Percentiles rank a stretch among this genome's conserved stretches.
Conservation (phyloP, 2,797 vertebrate genomes). For the Enoplosus armatus region DNA sequence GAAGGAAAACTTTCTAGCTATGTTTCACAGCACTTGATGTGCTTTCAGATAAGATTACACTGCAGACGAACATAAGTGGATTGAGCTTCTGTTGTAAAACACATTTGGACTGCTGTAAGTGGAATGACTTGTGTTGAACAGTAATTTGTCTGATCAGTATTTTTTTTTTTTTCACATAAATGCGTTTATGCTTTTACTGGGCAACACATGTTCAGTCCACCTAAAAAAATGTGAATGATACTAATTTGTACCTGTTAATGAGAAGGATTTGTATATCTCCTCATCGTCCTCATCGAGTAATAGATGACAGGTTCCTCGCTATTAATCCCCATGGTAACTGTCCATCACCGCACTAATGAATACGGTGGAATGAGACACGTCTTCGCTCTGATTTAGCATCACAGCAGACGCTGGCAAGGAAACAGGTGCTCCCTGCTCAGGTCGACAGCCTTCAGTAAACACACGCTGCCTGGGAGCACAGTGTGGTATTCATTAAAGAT, state of each 20-base stretch:
- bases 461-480: constrained; percentile 58
- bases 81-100: constrained; percentile 21
- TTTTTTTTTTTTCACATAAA: constrained; percentile 16
- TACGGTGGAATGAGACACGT: constrained; percentile 29
- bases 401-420: constrained; percentile 46
- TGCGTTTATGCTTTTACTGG: background rate
- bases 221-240: constrained; percentile 15
- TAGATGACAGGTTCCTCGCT: constrained; percentile 36
- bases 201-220: background rate
- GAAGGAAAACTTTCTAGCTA: constrained; percentile 9
- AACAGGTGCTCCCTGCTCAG: constrained; percentile 58
- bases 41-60: constrained; percentile 48
- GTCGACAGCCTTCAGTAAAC: constrained; percentile 68
- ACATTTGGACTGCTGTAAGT: constrained; percentile 10
- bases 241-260: constrained; percentile 43
- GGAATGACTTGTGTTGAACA: background rate
- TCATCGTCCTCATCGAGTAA: constrained; percentile 36
- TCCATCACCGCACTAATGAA: constrained; percentile 60
- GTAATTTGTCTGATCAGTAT: constrained; percentile 13
- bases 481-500: constrained; percentile 77
- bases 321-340: constrained; percentile 35
- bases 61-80: constrained; percentile 29
- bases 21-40: constrained; percentile 41
- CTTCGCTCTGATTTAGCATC: constrained; percentile 44
- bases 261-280: constrained; percentile 21